Evolutionary conservation across 1,140 invertebrate species (phyloP).

Genomic region (Anastrepha obliqua): DNA sequence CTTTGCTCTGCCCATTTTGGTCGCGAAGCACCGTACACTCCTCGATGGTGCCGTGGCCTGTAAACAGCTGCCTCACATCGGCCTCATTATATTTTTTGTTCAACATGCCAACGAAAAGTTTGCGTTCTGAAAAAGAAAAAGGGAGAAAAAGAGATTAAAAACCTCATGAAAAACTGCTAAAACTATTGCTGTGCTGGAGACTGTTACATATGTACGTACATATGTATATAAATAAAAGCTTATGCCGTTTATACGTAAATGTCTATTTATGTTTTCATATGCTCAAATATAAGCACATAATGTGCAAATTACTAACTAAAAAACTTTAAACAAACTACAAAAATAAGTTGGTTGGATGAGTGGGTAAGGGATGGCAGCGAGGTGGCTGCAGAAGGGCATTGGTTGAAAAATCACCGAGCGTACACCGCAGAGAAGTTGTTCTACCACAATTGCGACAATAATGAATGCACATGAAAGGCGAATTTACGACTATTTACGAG

Average conservation of each 20-base stretch:
- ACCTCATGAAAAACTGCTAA: constrained; percentile 28
- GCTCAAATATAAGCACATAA: background rate
- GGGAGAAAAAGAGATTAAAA: constrained; percentile 57
- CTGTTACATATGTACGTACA: background rate
- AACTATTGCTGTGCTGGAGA: background rate
- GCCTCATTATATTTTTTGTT: constrained; percentile 97
- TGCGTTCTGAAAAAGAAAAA: constrained; percentile 88
- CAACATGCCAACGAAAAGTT: constrained; percentile 99
- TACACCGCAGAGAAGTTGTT: constrained; percentile 14
- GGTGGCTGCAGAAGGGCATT: background rate
- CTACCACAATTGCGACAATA: constrained; percentile 23
- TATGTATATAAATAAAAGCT: background rate
- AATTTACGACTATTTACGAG: constrained; percentile 26
- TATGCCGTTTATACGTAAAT: no score
- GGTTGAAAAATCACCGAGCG: background rate
- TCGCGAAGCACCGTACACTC: constrained; percentile 98
- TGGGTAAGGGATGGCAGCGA: background rate
- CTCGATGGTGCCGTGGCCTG: constrained; percentile 95
- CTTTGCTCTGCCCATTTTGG: constrained; percentile 93
- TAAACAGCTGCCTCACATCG: constrained; percentile 95
- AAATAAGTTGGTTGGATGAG: background rate
- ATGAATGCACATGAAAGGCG: constrained; percentile 29
- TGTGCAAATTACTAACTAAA: constrained; percentile 13
- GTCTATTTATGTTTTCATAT: background rate
- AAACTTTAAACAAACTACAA: constrained; percentile 34